Evolutionary conservation across 2,797 vertebrate genomes (phyloP), one percentile per base, ranked within the genome.

Genomic region (Cuculus canorus): DNA sequence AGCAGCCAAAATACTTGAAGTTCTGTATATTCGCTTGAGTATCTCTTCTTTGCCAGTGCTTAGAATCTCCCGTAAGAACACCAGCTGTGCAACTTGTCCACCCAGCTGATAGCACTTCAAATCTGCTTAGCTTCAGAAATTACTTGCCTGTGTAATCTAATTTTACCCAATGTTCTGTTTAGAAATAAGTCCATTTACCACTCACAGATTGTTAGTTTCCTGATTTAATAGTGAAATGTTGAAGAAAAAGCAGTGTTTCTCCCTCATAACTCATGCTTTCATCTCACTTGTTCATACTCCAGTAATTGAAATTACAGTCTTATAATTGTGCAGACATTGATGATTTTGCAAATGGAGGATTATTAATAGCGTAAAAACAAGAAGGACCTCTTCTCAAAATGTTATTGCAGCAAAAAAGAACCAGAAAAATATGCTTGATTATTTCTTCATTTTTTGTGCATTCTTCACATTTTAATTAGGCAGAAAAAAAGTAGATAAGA

Each of bases 41-140:
- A 4, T 52, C 57, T 82, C 57, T 41, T 68, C 93, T 76, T 73
- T 76, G 80, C 66, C 73, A 69, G 48, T 25, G 35, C 81, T 86
- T 23, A 11, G 48, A 92, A 33, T 35, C 90, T 79, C 93, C 56
- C n/a, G 12, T 25, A 91, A 92, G 96, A 95, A 75, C 94, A 70
- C 43, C 89, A 93, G 96, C 91, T 95, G 93, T 80, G 83, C 83
- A 87, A 7, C 91, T 96, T 92, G 95, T 95, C 96, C 96, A 94
- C 66, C 95, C 95, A 97, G 93, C 96, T 96, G 97, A 97, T 61
- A 75, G 91, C 63, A 88, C 96, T 97, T 97, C 93, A 96, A 87
- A 96, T 95, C 86, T 95, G 97, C 96, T 97, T 96, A 96, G 92
- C 92, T 96, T 61, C 86, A 95, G 79, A 96, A 96, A 96, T 96